Base-by-base conservation (phyloP, 2,888 invertebrate genomes). In the Drosophila eohydei region DNA sequence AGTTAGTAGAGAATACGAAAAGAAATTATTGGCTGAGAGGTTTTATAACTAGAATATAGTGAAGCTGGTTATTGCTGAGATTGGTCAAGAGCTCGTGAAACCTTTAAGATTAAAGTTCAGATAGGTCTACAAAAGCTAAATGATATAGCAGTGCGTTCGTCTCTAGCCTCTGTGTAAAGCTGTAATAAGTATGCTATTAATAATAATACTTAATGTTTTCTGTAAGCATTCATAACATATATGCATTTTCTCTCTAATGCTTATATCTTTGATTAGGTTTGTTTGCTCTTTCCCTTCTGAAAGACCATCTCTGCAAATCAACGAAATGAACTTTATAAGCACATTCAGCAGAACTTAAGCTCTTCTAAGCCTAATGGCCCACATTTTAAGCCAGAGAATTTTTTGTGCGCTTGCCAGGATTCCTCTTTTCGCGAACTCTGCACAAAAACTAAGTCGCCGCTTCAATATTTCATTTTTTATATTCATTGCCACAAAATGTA, bases 261-360 rank as follows among this genome's bases (percentile, higher is more conserved):
- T 30, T 8, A 2, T 48, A 16, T 32, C 3, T 21, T 34, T 32
- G 12, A 32, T 21, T 21, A 28, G 4, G 6, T 38, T 28, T 3
- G 26, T 2, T 14, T 16, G 14, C 21, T 40, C 21, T 12, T 40
- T 21, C 8, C 2, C 38, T 32, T 9, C 6, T 26, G 12, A 21
- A 11, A 2, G 21, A 2, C 21, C 43, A 1, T 6, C 3, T 12
- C 3, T 12, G 12, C 4, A 43, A 26, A 41, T 7, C 50, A 12
- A 3, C 6, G 4, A 14, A 44, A 11, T 40, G 38, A 46, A 34
- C 38, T 46, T 7, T n/a, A 21, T 12, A 4, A 26, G 59, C 58
- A 38, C 1, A 62, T 54, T 59, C 65, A 69, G 74, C 73, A 58
- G 6, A 69, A 74, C 60, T 40, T 59, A 58, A 70, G 44, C 41